phyloP scores from a whole-genome alignment of 1,140 invertebrate genomes.

The Achatina immaculata region DNA sequence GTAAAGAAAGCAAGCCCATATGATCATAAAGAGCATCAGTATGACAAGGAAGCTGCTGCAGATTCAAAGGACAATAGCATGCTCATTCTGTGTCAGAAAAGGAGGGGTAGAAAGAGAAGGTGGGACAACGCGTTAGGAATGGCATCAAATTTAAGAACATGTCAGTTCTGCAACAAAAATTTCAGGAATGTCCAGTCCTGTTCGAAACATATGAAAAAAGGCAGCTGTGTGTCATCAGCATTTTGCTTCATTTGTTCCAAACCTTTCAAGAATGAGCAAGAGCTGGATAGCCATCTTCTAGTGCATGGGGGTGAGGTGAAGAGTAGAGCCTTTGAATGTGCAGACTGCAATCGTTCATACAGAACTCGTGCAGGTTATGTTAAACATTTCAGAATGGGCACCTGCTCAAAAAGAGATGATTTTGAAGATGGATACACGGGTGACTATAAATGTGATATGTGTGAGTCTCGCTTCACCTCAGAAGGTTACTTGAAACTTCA shows the following conservation, averaged over 20 bases:
- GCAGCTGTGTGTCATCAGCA: conserved; percentile 25
- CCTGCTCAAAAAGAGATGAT: conserved; percentile 40
- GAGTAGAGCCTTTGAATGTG: conserved; percentile 29
- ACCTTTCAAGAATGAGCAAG: conserved; percentile 19
- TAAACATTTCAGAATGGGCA: conserved; percentile 45
- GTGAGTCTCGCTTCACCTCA: conserved; percentile 35
- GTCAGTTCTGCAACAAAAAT: conserved; percentile 32
- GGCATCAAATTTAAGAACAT: conserved; percentile 1
- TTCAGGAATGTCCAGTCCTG: conserved; percentile 31
- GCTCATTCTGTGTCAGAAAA: neutral
- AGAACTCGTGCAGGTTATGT: conserved; percentile 41
- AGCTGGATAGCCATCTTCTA: conserved; percentile 38
- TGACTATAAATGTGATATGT: conserved; percentile 36
- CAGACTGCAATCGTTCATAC: conserved; percentile 40
- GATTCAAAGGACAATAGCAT: neutral
- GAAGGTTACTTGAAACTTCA: conserved; percentile 38
- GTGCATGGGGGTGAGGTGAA: conserved; percentile 32
- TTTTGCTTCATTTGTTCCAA: conserved; percentile 40
- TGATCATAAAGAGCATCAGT: neutral
- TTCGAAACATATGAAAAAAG: conserved; percentile 36
- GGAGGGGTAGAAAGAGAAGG: conserved; percentile 32
- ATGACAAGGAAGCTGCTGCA: neutral
- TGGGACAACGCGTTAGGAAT: conserved; percentile 31
- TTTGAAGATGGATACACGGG: conserved; percentile 41
- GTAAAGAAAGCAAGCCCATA: neutral